These are phyloP conservation scores for Petrophora chlorosata DNA, from an alignment of 2,888 invertebrate species.

Conservation along the genomic window DNA sequence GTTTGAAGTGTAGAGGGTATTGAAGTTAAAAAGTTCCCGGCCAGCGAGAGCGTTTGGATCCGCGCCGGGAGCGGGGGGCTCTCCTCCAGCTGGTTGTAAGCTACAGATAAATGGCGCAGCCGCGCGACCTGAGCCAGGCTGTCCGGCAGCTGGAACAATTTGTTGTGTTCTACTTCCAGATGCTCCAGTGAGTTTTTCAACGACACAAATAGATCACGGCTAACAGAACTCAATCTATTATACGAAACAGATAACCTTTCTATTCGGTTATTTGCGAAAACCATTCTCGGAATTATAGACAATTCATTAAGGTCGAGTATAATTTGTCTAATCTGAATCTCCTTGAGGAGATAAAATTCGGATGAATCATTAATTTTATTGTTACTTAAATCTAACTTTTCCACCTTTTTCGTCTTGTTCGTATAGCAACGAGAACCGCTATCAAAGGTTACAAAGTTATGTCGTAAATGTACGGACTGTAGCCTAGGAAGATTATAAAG, in stretches of 20 bases:
- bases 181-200: conserved; percentile 90
- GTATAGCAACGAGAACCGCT: conserved; percentile 65
- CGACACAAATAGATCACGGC: conserved; percentile 88
- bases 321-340: conserved; percentile 90
- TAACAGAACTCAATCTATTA: conserved; percentile 88
- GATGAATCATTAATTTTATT: conserved; percentile 90
- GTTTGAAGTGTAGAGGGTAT: conserved; percentile 89
- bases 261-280: conserved; percentile 88
- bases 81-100: conserved; percentile 87
- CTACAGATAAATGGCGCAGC: conserved; percentile 91
- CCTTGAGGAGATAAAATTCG: conserved; percentile 86
- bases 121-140: conserved; percentile 87
- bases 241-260: conserved; percentile 91
- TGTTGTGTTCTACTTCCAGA: conserved; percentile 92
- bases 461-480: conserved; percentile 87
- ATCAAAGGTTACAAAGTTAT: conserved; percentile 70
- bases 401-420: conserved; percentile 86
- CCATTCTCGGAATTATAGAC: conserved; percentile 84
- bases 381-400: conserved; percentile 93
- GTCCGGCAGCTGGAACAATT: conserved; percentile 87
- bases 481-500: conserved; percentile 86
- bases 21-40: conserved; percentile 90
- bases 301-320: conserved; percentile 93
- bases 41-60: conserved; percentile 90
- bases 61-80: conserved; percentile 86